These are phyloP conservation scores for Aphaenogaster rudis DNA, from an alignment of 1,140 invertebrate genomes.

Conservation along the genomic window DNA sequence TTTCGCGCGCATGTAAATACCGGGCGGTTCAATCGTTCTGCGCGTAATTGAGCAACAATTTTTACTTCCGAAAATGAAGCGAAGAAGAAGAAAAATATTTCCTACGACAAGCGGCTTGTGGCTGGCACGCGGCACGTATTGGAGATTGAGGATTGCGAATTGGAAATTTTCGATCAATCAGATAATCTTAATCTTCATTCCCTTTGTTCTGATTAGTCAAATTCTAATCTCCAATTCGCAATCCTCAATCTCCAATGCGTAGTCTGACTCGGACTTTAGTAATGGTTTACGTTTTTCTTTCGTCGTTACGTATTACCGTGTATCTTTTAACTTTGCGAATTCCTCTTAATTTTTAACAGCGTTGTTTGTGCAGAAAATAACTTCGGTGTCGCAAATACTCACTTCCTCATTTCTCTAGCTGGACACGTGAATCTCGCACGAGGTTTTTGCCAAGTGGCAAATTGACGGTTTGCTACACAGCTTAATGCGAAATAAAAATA, in stretches of 20 bases:
- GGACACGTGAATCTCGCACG: not conserved
- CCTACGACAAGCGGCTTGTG: not conserved
- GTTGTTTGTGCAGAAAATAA: not conserved
- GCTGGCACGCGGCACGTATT: not conserved
- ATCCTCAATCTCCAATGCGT: no score
- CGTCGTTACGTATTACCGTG: not conserved
- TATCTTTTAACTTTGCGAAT: not conserved
- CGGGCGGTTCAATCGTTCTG: not conserved
- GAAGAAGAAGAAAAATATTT: slow-evolving; percentile 7
- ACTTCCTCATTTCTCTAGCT: slow-evolving; percentile 29
- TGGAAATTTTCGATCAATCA: no score
- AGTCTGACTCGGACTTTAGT: not conserved
- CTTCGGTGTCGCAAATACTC: slow-evolving; percentile 11
- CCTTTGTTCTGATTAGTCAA: no score
- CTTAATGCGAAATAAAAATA: not conserved
- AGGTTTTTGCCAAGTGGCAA: not conserved
- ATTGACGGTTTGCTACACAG: slow-evolving; percentile 41
- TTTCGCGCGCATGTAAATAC: slow-evolving; percentile 2
- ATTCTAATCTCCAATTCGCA: no score
- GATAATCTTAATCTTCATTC: no score
- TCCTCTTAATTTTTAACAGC: not conserved
- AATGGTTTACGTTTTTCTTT: not conserved
- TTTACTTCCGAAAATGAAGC: not conserved
- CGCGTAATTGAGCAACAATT: not conserved
- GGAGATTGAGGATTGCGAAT: no score